Evolutionary conservation across 2,888 invertebrate species (phyloP), one percentile per base, ranked within the genome.

Genomic region (Xylota segnis): DNA sequence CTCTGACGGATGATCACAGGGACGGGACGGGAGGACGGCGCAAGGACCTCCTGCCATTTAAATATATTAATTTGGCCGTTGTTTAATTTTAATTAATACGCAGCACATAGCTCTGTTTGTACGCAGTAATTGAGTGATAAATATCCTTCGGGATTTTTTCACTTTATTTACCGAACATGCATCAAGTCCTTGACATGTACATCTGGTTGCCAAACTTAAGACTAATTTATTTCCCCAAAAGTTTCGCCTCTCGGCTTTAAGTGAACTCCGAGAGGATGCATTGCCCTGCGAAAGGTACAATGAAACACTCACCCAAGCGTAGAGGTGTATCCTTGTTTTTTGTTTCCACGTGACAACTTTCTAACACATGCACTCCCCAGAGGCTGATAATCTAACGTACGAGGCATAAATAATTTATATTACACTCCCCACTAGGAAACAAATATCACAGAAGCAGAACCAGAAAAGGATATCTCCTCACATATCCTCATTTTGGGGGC

Each of bases 391-490:
- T 40, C 40, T 40, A 40, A 40, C n/a, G 40, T 40, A 40, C n/a
- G n/a, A n/a, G 5, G 40, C n/a, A 40, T 40, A 40, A 40, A 40
- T 40, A 40, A n/a, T 40, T n/a, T 40, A 40, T 40, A 40, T 40
- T 40, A n/a, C n/a, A 40, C 2, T 40, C 40, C 40, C n/a, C 5
- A 40, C 40, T 5, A n/a, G n/a, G 32, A 7, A 40, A 40, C 40
- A n/a, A 40, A 40, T 40, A 40, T 40, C 40, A 4, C n/a, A 34
- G 16, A 32, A 37, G 12, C 12, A 27, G 23, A 40, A 61, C 61
- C 43, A 61, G n/a, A 29, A 45, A 59, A 40, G 43, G 61, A 61
- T 61, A 61, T 61, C n/a, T n/a, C 27, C n/a, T 29, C 12, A 2
- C 40, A 29, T n/a, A 45, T 61, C 29, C 61, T 14, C 29, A 61